Evolutionary conservation across 2,888 invertebrate species (phyloP), one percentile per base, ranked within the genome.

Genomic region (Disparrhopalites patrizii): DNA sequence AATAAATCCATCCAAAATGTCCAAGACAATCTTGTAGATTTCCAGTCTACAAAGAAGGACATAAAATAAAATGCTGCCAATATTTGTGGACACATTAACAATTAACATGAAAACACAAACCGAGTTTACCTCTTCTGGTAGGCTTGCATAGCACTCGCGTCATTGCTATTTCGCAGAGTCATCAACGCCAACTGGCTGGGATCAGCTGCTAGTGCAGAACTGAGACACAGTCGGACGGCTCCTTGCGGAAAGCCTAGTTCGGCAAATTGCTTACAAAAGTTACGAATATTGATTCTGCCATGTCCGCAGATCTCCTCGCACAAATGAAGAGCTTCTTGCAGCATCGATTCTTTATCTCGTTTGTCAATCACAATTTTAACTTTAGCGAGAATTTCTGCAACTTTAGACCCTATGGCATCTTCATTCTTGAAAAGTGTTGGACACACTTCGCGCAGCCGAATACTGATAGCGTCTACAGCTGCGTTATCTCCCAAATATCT

Each of bases 401-500:
- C 93, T 83, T 96, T 96, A 1, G 96, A 93, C 76, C 93, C 93
- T 13, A 93, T 90, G 3, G 96, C 97, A 80, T 99, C 98, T 82
- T 98, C 97, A 76, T 88, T 88, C 70, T 91, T 88, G 79, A 96
- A 99, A 28, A 99, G 83, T 74, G 90, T 89, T 0, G 99, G 98
- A 77, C 98, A 99, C 1, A 93, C 85, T 76, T 93, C 90, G 54
- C 96, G 83, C 62, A 99, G 81, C 77, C 89, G 89, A 27, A 85
- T 83, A 68, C 93, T 96, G 69, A 99, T 92, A 1, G 91, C 87
- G 78, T 93, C 93, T 1, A 96, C 93, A 1, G 93, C 92, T 0
- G 97, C 96, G 78, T 95, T 93, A 79, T 99, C 98, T 65, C 89
- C 89, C 20, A 99, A 83, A 80, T 98, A 99, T 66, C 91, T 83